phyloP scores from a whole-genome alignment of 2,797 vertebrate species.

The Trichosurus vulpecula region DNA sequence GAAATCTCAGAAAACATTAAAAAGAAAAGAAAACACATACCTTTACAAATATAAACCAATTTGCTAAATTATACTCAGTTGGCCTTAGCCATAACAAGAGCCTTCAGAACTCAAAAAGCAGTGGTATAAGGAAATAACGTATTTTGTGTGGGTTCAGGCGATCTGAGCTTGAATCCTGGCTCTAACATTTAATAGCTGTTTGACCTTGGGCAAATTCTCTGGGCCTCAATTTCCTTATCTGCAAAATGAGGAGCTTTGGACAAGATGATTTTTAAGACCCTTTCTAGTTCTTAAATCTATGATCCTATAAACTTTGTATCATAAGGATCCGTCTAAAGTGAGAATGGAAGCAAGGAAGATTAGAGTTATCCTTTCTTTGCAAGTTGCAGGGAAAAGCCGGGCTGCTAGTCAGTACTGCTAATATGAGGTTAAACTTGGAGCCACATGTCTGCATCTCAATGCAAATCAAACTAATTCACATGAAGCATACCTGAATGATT shows the following conservation, averaged over 20 bases:
- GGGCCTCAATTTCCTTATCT: background rate
- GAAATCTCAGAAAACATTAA: conserved; percentile 10
- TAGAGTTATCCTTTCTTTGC: conserved; percentile 23
- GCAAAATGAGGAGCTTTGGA: background rate
- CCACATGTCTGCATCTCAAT: background rate
- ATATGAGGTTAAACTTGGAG: background rate
- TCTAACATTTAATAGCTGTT: background rate
- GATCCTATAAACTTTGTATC: background rate
- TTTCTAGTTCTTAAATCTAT: background rate
- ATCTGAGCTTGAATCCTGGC: background rate
- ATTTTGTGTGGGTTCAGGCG: background rate
- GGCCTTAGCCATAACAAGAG: background rate
- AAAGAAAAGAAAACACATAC: background rate
- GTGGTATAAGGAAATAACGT: background rate
- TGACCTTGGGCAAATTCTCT: background rate
- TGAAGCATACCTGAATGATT: background rate
- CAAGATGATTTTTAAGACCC: background rate
- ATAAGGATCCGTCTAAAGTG: background rate
- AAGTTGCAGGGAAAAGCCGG: background rate
- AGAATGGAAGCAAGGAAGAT: background rate
- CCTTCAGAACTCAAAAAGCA: background rate
- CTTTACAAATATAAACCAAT: conserved; percentile 14
- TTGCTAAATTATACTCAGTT: background rate
- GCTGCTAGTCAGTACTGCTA: background rate
- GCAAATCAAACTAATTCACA: background rate